phyloP scores from a whole-genome alignment of 2,113 vertebrate genomes.

The Serinus canaria region DNA sequence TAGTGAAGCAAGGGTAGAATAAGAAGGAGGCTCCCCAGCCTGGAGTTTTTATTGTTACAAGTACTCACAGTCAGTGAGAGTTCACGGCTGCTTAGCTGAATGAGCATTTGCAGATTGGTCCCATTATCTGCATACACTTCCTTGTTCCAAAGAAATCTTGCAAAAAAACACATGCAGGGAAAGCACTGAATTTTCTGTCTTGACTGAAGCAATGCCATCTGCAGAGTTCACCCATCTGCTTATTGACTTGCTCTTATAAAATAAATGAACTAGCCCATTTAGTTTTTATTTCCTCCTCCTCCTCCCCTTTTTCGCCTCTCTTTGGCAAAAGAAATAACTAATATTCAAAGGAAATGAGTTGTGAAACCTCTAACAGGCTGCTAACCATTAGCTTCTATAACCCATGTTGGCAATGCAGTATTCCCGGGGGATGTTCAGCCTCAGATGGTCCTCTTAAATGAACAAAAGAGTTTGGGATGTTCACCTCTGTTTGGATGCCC shows the following conservation, averaged over 20 bases:
- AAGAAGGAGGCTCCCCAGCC: neutral
- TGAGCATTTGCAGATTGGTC: neutral
- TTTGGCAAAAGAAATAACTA: conserved; percentile 15
- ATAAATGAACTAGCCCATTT: neutral
- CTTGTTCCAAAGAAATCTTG: neutral
- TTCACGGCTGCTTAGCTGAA: neutral
- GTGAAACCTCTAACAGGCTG: conserved; percentile 25
- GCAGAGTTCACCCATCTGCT: neutral
- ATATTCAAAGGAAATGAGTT: conserved; percentile 9
- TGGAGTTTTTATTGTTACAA: neutral
- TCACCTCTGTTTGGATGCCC: neutral
- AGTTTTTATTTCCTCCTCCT: conserved; percentile 27
- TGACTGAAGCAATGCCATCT: neutral
- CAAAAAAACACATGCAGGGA: neutral
- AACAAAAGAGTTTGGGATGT: neutral
- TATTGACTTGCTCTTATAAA: neutral
- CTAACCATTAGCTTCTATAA: conserved; percentile 10
- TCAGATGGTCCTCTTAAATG: neutral
- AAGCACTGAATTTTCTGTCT: neutral
- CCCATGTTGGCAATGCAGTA: neutral
- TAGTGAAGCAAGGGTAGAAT: neutral
- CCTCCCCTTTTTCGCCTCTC: neutral
- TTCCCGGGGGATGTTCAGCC: neutral
- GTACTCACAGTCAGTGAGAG: neutral
- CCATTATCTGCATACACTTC: neutral